Conservation (phyloP, 2,113 vertebrate species). For the Cromileptes altivelis region DNA sequence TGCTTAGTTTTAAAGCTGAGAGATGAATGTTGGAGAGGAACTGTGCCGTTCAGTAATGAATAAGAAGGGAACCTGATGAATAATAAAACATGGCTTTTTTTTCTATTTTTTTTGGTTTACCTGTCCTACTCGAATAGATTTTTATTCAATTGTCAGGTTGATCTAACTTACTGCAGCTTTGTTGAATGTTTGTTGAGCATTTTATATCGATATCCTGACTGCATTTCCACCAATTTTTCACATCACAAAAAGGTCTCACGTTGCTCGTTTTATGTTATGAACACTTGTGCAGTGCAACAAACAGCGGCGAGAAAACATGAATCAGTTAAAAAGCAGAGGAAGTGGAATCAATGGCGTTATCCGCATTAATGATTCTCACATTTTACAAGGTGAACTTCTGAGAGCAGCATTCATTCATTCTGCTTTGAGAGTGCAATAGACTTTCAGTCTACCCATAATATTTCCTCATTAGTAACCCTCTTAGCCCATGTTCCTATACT, state of each 20-base stretch:
- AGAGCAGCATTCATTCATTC: conserved; percentile 28
- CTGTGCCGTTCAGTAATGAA: background rate
- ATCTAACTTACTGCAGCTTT: background rate
- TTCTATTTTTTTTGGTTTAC: background rate
- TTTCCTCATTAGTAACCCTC: conserved; percentile 50
- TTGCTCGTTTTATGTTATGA: background rate
- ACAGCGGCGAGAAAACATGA: conserved; percentile 13
- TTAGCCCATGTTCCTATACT: conserved; percentile 31
- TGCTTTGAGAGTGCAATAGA: conserved; percentile 25
- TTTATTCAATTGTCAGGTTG: background rate
- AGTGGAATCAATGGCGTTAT: background rate
- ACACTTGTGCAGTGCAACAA: background rate
- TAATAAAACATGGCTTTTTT: background rate
- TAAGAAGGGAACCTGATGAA: background rate
- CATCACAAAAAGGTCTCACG: background rate
- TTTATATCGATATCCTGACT: background rate
- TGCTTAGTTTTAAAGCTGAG: background rate
- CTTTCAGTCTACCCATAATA: conserved; percentile 33
- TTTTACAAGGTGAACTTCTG: conserved; percentile 30
- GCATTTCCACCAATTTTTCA: background rate
- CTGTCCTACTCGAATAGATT: background rate
- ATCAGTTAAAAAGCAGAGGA: conserved; percentile 1
- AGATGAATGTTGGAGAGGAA: conserved; percentile 7
- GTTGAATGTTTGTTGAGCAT: background rate
- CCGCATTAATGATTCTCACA: background rate